A percentile compares a stretch with the other conserved stretches of the same genome.
Conservation (phyloP, 2,888 invertebrate genomes). For the Dorcus parallelipipedus region DNA sequence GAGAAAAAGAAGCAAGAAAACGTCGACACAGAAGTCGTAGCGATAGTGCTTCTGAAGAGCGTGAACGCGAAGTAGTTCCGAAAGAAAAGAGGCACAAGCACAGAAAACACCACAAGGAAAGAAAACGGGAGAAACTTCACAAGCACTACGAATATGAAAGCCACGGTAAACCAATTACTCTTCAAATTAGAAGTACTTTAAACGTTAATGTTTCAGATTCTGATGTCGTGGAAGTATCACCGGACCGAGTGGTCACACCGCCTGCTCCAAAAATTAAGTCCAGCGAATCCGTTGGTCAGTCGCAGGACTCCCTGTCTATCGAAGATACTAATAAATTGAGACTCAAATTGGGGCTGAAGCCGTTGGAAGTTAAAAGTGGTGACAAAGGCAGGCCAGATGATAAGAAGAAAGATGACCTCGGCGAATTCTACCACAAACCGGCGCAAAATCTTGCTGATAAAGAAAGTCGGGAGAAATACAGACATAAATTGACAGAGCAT, state of each 20-base stretch:
- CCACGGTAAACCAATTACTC: constrained; percentile 53
- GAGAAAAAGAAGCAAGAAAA: constrained; percentile 62
- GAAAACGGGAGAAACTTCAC: constrained; percentile 40
- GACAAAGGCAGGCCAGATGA: constrained; percentile 56
- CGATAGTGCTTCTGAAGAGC: constrained; percentile 56
- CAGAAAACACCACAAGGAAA: constrained; percentile 50
- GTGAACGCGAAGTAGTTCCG: constrained; percentile 45
- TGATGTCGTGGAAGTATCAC: constrained; percentile 41
- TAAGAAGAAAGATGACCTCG: constrained; percentile 55
- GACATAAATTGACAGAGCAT: constrained; percentile 71
- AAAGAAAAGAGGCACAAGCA: constrained; percentile 57
- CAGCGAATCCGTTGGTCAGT: constrained; percentile 41
- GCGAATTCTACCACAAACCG: constrained; percentile 86
- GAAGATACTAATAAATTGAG: constrained; percentile 86
- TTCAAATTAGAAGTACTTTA: constrained; percentile 3
- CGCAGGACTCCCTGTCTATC: constrained; percentile 65
- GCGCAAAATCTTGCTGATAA: constrained; percentile 72
- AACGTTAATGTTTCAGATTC: constrained; percentile 32
- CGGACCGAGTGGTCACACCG: constrained; percentile 32
- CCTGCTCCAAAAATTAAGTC: constrained; percentile 42
- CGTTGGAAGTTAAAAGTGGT: constrained; percentile 65
- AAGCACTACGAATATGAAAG: constrained; percentile 48
- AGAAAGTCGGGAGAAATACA: constrained; percentile 74
- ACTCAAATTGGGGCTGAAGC: constrained; percentile 90
- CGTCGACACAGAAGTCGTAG: constrained; percentile 62